Conservation (phyloP, 2,113 vertebrate genomes). For the Cochlearius cochlearius region DNA sequence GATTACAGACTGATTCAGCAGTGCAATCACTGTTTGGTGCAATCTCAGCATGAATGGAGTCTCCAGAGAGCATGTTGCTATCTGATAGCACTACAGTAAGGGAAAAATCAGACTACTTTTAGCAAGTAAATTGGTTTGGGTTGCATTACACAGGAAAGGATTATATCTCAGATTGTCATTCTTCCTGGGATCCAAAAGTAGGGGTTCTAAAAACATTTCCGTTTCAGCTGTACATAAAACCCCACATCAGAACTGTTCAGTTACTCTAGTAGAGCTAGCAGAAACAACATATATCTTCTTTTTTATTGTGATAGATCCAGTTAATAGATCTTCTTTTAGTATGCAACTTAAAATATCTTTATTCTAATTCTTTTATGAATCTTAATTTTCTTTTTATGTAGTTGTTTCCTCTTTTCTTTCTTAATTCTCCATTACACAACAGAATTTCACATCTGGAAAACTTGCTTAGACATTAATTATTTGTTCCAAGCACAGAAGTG, state of each 20-base stretch:
- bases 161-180: constrained; percentile 54
- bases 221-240: constrained; percentile 20
- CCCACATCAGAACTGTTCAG: background rate
- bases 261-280: background rate
- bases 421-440: background rate
- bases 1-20: constrained; percentile 81
- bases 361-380: background rate
- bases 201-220: constrained; percentile 42
- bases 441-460: background rate
- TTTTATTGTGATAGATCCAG: background rate
- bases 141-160: constrained; percentile 69
- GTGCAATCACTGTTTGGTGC: constrained; percentile 80
- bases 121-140: constrained; percentile 64
- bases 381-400: background rate
- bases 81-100: constrained; percentile 71
- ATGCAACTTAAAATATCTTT: background rate
- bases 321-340: background rate
- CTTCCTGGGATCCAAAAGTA: constrained; percentile 48
- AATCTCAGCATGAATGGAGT: constrained; percentile 83
- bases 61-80: constrained; percentile 68
- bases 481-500: background rate
- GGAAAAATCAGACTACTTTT: constrained; percentile 70
- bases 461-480: background rate
- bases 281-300: background rate
- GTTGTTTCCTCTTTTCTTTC: background rate